phyloP scores from a whole-genome alignment of 2,113 vertebrate species.

The Muntiacus reevesi region DNA sequence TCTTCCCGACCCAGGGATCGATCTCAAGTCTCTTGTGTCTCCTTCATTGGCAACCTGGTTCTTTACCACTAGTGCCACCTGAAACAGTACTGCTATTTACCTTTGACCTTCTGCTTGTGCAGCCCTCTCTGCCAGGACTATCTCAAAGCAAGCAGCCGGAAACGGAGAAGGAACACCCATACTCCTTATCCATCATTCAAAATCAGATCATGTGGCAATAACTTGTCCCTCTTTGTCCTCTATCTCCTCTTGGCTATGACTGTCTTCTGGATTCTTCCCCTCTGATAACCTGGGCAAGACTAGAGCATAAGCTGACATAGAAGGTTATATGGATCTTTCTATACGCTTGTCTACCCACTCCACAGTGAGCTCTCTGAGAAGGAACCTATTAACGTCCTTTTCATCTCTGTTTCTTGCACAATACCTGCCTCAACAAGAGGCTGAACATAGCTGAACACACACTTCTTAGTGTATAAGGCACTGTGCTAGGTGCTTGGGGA shows the following conservation, averaged over 20 bases:
- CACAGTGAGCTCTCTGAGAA: neutral
- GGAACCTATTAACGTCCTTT: neutral
- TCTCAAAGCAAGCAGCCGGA: neutral
- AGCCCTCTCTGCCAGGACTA: neutral
- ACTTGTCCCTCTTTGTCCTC: no score
- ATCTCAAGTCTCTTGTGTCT: neutral
- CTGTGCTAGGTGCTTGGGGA: neutral
- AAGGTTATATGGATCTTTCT: neutral
- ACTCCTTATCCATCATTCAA: neutral
- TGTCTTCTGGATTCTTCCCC: neutral
- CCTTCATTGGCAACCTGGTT: neutral
- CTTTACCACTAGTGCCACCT: neutral
- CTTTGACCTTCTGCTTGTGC: neutral
- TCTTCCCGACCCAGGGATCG: rapidly evolving
- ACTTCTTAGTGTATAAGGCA: neutral
- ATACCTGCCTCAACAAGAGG: neutral
- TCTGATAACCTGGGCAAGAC: neutral
- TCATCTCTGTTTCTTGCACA: neutral
- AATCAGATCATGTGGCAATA: neutral
- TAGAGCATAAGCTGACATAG: neutral
- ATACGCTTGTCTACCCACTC: neutral
- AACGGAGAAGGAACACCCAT: neutral
- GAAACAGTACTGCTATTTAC: neutral
- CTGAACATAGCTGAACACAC: neutral
- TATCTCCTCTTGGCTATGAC: neutral